Conservation (phyloP, 2,888 invertebrate genomes). For the Brenthis hecate region DNA sequence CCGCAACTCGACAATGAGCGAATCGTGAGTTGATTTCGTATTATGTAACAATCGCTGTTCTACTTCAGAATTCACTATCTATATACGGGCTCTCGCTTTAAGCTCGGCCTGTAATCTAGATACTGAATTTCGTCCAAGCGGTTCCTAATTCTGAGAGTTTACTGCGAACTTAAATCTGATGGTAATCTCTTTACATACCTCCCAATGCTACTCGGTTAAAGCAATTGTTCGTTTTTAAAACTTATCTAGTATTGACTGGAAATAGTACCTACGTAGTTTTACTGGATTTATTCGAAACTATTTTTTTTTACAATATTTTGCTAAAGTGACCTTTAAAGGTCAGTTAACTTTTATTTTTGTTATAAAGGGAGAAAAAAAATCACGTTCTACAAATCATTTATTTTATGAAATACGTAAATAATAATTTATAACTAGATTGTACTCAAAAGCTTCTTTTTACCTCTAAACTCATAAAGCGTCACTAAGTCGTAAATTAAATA, state of each 20-base stretch:
- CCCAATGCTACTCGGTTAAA: slow-evolving; percentile 9
- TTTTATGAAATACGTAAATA: too few species aligned
- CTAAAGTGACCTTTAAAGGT: too few species aligned
- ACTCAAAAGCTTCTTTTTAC: too few species aligned
- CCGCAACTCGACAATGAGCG: slow-evolving; percentile 61
- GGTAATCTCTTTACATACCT: slow-evolving; percentile 29
- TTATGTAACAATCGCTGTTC: slow-evolving; percentile 44
- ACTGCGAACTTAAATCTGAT: slow-evolving; percentile 33
- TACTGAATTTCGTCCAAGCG: slow-evolving; percentile 41
- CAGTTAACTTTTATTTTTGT: too few species aligned
- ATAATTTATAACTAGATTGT: too few species aligned
- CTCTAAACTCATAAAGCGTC: too few species aligned
- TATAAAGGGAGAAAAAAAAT: too few species aligned
- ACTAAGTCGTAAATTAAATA: slow-evolving; percentile 11
- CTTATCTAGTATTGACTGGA: background rate
- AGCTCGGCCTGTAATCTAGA: slow-evolving; percentile 39
- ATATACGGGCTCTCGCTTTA: slow-evolving; percentile 32
- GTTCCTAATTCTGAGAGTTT: slow-evolving; percentile 38
- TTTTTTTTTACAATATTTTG: too few species aligned
- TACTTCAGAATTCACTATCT: slow-evolving; percentile 40
- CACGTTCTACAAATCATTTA: too few species aligned
- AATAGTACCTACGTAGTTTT: background rate
- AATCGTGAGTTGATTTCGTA: slow-evolving; percentile 61
- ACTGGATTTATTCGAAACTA: too few species aligned
- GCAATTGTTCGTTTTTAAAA: background rate